Conservation (phyloP, 2,113 vertebrate species). For the Periophthalmodon schlosseri region DNA sequence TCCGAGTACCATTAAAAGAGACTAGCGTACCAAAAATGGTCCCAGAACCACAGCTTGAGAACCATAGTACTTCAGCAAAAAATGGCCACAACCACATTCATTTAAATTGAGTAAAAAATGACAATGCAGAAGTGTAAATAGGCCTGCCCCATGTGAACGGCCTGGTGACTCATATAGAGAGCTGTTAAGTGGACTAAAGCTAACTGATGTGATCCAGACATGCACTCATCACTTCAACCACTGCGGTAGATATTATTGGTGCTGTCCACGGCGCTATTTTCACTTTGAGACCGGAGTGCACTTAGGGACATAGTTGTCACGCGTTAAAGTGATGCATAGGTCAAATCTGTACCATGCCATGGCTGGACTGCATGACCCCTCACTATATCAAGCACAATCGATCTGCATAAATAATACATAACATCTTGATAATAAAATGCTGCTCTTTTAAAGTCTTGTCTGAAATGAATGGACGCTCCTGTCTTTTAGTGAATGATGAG, state of each 20-base stretch:
- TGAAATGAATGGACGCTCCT: not conserved
- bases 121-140: conserved; percentile 8
- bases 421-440: not conserved
- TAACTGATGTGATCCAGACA: conserved; percentile 43
- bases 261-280: conserved; percentile 17
- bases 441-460: not conserved
- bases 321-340: conserved; percentile 24
- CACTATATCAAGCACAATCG: not conserved
- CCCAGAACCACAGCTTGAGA: not conserved
- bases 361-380: not conserved
- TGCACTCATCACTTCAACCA: conserved; percentile 8
- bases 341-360: conserved; percentile 11
- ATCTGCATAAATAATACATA: not conserved
- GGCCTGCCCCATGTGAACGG: conserved; percentile 31
- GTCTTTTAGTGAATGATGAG: conserved; percentile 41
- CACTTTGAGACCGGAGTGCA: conserved; percentile 30
- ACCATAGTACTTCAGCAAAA: not conserved
- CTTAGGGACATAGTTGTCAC: conserved; percentile 13
- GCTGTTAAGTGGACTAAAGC: conserved; percentile 36
- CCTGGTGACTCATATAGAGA: conserved; percentile 57
- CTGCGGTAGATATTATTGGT: conserved; percentile 2
- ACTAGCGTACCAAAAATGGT: not conserved
- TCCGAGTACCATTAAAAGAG: not conserved
- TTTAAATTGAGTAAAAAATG: conserved; percentile 5
- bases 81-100: not conserved